phyloP scores from a whole-genome alignment of 2,797 vertebrate genomes.

The Chiroxiphia lanceolata region DNA sequence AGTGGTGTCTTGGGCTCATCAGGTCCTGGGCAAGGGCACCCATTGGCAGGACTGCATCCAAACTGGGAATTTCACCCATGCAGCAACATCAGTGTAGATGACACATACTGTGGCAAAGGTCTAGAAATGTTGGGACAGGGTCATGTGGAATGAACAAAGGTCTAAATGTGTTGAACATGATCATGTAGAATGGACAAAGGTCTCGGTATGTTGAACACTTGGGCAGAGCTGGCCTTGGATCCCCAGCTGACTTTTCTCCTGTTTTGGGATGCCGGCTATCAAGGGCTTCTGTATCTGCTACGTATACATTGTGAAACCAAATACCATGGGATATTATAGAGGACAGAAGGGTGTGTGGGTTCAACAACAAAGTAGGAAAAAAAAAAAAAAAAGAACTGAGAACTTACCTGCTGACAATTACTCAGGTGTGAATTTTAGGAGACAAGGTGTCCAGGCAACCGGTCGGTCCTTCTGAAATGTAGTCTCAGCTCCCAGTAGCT shows the following conservation, averaged over 20 bases:
- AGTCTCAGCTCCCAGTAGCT: background rate
- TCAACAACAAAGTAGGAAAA: background rate
- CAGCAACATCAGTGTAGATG: background rate
- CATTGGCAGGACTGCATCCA: background rate
- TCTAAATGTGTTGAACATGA: background rate
- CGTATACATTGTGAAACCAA: background rate
- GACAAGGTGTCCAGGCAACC: background rate
- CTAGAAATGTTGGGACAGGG: background rate
- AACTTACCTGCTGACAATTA: background rate
- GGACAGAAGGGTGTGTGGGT: background rate
- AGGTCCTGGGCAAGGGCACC: background rate
- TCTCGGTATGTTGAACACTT: background rate
- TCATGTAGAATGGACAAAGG: background rate
- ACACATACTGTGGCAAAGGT: background rate
- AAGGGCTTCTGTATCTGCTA: background rate
- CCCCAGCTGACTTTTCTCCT: background rate
- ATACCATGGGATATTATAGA: accelerated
- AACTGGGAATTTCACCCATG: accelerated
- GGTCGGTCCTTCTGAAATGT: background rate
- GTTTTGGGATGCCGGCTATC: background rate
- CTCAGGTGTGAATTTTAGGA: background rate
- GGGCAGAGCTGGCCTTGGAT: background rate
- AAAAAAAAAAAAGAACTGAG: accelerated
- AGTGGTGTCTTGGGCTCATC: accelerated
- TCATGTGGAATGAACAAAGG: background rate